These are phyloP conservation scores for Phoenicopterus ruber DNA, from an alignment of 2,113 vertebrate genomes.

Conservation along the genomic window DNA sequence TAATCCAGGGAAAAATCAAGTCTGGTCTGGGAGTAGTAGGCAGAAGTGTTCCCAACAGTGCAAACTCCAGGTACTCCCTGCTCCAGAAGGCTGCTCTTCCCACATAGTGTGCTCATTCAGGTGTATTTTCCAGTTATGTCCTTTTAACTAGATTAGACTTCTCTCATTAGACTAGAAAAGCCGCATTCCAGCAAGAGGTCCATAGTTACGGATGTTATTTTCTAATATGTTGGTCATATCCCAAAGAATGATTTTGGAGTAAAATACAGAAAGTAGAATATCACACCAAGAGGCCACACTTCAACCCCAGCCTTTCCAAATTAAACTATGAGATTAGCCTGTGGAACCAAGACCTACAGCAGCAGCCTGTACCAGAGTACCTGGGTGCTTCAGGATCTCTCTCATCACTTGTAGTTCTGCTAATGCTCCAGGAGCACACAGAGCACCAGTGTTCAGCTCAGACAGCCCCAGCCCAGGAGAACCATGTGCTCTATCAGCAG, in stretches of 20 bases:
- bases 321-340: background rate
- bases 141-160: background rate
- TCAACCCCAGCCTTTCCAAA: background rate
- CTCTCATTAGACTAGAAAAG: background rate
- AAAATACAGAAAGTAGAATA: background rate
- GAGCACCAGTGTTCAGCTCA: background rate
- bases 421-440: background rate
- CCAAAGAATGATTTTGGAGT: background rate
- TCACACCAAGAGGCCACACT: background rate
- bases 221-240: background rate
- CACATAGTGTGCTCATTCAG: background rate
- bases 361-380: background rate
- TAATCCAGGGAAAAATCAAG: background rate
- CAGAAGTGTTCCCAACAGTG: background rate
- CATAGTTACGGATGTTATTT: background rate
- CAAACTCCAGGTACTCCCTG: background rate
- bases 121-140: background rate
- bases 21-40: background rate
- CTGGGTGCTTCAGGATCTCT: background rate
- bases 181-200: background rate
- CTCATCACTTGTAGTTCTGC: background rate
- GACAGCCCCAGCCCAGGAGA: background rate
- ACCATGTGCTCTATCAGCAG: background rate
- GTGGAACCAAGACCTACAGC: background rate
- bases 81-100: background rate